Evolutionary conservation across 1,140 invertebrate species (phyloP), one percentile per base, ranked within the genome.

Genomic region (Cardiocondyla obscurior): DNA sequence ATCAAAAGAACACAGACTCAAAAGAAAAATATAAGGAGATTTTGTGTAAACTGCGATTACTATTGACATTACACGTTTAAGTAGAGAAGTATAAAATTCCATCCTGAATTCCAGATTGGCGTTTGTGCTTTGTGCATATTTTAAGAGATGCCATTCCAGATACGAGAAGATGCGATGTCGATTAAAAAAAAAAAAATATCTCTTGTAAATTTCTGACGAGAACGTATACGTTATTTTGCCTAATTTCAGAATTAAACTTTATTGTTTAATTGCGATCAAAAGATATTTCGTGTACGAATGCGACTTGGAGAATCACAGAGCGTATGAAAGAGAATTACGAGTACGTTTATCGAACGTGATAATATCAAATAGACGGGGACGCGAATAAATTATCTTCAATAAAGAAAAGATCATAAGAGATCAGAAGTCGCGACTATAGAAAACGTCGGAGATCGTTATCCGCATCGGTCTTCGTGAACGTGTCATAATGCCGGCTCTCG

Each of bases 331-430:
- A n/a, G 30, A 39, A 42, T 62, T 62, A 42, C 19, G 12, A 42
- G 33, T 36, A 22, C 4, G n/a, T 12, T 39, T 1, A 16, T 12
- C 42, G 2, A 22, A 42, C 33, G 39, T 1, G 3, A 5, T 33
- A 7, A 33, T 33, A 33, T 12, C 0, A 33, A 42, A 22, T n/a
- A 5, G n/a, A 46, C 12, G 39, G 5, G 12, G 39, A 7, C n/a
- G 10, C 25, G 33, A 58, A 44, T 42, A 16, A 73, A 64, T 67
- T 77, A 77, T 46, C 39, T 60, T n/a, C 25, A 39, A 19, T 74
- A 39, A n/a, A 74, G 42, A 74, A 74, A n/a, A n/a, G n/a, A 60
- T 74, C 53, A 74, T 74, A 12, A 14, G 14, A 60, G 25, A 25
- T 28, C 16, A 36, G 14, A 7, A 46, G 19, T 42, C 19, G 30